Conservation (phyloP, 2,113 vertebrate genomes). For the Psammodynastes pulverulentus region DNA sequence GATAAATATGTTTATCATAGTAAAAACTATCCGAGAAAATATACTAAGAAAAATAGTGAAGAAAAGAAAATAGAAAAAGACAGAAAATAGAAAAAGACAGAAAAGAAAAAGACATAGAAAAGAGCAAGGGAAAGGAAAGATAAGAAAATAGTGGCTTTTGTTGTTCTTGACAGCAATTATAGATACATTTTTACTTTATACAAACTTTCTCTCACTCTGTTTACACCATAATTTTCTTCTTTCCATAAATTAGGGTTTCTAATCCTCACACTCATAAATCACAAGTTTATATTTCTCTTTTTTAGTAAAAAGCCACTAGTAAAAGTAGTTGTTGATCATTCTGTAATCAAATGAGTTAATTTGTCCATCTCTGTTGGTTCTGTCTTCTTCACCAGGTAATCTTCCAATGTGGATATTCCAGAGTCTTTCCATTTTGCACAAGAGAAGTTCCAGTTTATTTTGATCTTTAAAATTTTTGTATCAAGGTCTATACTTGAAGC, state of each 20-base stretch:
- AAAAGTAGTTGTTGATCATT: not conserved
- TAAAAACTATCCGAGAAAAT: not conserved
- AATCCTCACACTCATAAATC: not conserved
- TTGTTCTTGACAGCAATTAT: not conserved
- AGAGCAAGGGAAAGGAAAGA: not conserved
- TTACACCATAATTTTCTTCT: not conserved
- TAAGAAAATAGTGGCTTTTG: not conserved
- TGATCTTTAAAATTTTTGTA: not conserved
- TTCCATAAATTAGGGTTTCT: not conserved
- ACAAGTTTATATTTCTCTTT: not conserved
- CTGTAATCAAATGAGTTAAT: not conserved
- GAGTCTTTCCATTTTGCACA: not conserved
- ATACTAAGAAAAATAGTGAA: not conserved
- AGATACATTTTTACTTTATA: not conserved
- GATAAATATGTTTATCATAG: not conserved
- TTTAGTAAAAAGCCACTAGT: not conserved
- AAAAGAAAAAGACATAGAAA: too few relatives aligned
- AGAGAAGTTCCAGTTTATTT: not conserved
- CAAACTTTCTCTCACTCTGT: not conserved
- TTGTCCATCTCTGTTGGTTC: not conserved
- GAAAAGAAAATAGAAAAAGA: not conserved
- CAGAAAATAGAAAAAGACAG: not conserved
- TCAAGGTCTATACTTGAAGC: not conserved
- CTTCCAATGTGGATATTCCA: not conserved
- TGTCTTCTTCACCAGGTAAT: not conserved